Conservation (phyloP, 2,113 vertebrate genomes). For the Tetraodon nigroviridis region DNA sequence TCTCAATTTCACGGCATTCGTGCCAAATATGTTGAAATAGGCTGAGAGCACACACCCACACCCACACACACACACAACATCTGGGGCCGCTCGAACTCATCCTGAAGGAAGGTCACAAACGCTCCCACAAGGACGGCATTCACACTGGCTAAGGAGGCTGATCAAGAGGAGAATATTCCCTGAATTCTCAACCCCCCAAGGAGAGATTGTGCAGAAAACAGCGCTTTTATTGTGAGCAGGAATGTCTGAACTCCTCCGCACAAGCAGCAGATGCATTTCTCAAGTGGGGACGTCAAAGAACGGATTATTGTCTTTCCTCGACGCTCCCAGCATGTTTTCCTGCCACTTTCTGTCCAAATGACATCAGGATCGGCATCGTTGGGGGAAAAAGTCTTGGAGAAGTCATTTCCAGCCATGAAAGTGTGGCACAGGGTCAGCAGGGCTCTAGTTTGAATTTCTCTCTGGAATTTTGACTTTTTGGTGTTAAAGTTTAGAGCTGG, state of each 20-base stretch:
- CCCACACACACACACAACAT: neutral
- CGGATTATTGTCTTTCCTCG: neutral
- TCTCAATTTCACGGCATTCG: constrained; percentile 22
- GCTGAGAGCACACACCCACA: constrained; percentile 17
- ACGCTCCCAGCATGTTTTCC: no score
- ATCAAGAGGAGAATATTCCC: constrained; percentile 25
- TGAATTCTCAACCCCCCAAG: constrained; percentile 24
- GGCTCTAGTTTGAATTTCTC: neutral
- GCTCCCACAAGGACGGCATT: constrained; percentile 49
- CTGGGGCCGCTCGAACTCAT: constrained; percentile 24
- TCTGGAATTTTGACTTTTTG: neutral
- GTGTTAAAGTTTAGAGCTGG: no score
- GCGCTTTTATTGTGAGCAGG: constrained; percentile 63
- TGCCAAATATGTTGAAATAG: constrained; percentile 34
- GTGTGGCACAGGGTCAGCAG: neutral
- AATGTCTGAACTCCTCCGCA: constrained; percentile 59
- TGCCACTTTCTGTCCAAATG: neutral
- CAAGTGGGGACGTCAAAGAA: neutral
- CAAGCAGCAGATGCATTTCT: constrained; percentile 21
- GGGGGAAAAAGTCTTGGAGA: no score
- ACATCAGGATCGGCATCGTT: neutral
- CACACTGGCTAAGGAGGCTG: constrained; percentile 23
- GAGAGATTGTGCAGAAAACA: constrained; percentile 53
- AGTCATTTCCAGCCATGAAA: constrained; percentile 14
- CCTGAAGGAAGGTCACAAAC: constrained; percentile 11